A percentile compares a stretch with the other conserved stretches of the same genome.
Conservation (phyloP, 1,140 invertebrate species). For the Drosophila pachea region DNA sequence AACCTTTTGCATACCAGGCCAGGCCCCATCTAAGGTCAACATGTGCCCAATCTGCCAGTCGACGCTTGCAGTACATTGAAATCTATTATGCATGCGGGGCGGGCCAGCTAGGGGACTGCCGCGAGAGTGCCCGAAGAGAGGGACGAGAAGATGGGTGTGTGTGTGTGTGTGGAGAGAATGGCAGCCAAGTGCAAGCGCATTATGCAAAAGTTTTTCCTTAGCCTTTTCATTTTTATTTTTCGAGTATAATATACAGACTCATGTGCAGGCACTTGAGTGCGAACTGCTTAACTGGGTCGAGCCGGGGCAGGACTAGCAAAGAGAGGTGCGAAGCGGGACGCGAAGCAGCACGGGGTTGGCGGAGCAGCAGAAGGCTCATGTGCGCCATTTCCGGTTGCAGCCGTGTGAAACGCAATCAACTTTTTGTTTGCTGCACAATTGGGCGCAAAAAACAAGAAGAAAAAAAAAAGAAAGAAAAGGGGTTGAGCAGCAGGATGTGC, state of each 20-base stretch:
- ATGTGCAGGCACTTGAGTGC: conserved; percentile 39
- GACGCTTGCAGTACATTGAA: conserved; percentile 26
- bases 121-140: background rate
- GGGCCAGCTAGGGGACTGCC: background rate
- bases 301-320: too few relatives aligned
- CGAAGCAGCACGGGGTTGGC: too few relatives aligned
- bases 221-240: conserved; percentile 9
- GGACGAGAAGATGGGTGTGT: too few relatives aligned
- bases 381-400: conserved; percentile 4
- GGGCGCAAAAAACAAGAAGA: conserved; percentile 32
- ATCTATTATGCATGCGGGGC: conserved; percentile 41
- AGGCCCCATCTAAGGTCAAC: conserved; percentile 34
- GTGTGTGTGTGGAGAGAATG: background rate
- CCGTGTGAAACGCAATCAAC: conserved; percentile 51
- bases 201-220: conserved; percentile 42
- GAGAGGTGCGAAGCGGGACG: too few relatives aligned
- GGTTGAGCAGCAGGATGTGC: too few relatives aligned
- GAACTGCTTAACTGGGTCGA: conserved; percentile 49
- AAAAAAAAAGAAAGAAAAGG: too few relatives aligned
- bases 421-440: conserved; percentile 50
- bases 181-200: conserved; percentile 32
- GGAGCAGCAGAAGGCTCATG: conserved; percentile 6
- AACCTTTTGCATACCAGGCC: conserved; percentile 31
- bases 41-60: conserved; percentile 15
- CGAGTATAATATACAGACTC: conserved; percentile 19